A percentile compares a stretch with the other conserved stretches of the same genome.
phyloP scores from a whole-genome alignment of 2,113 vertebrate species.

The Corythoichthys haematopterus region DNA sequence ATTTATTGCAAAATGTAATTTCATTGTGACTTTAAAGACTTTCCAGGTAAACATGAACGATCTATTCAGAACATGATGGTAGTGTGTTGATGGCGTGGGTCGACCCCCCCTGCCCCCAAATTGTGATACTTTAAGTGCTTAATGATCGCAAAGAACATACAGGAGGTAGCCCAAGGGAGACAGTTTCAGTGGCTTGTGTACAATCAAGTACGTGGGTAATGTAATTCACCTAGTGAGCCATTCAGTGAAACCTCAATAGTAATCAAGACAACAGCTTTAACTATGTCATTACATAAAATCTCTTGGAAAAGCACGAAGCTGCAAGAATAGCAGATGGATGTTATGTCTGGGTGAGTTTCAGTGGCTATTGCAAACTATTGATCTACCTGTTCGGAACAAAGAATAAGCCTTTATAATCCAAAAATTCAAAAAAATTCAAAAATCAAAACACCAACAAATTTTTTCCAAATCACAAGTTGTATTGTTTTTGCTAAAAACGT shows the following conservation, averaged over 20 bases:
- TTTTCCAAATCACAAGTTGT: too few relatives aligned
- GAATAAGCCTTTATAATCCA: too few relatives aligned
- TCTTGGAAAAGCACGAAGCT: conserved; percentile 2
- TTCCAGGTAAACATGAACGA: neutral
- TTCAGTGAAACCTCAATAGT: conserved; percentile 10
- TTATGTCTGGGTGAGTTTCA: neutral
- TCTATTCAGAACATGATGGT: conserved; percentile 1
- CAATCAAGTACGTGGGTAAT: conserved; percentile 16
- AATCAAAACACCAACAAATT: too few relatives aligned
- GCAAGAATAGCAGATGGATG: conserved; percentile 6
- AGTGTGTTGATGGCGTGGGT: neutral
- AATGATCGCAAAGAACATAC: conserved; percentile 4
- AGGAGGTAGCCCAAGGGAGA: conserved; percentile 5
- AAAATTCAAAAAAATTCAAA: too few relatives aligned
- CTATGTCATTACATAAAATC: conserved; percentile 21
- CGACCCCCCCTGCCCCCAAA: conserved; percentile 4
- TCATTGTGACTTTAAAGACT: neutral
- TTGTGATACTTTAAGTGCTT: too few relatives aligned
- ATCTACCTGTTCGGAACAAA: conserved; percentile 16
- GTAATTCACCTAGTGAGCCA: conserved; percentile 1
- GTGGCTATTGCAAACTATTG: neutral
- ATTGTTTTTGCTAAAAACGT: too few relatives aligned
- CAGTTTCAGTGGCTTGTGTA: conserved; percentile 11
- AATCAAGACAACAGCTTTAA: conserved; percentile 27
- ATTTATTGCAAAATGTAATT: conserved; percentile 3